A percentile compares a stretch with the other conserved stretches of the same genome.
Conservation (phyloP, 30 jellyfish, hydroid and myxozoan genomes). For the Cassiopea andromeda region DNA sequence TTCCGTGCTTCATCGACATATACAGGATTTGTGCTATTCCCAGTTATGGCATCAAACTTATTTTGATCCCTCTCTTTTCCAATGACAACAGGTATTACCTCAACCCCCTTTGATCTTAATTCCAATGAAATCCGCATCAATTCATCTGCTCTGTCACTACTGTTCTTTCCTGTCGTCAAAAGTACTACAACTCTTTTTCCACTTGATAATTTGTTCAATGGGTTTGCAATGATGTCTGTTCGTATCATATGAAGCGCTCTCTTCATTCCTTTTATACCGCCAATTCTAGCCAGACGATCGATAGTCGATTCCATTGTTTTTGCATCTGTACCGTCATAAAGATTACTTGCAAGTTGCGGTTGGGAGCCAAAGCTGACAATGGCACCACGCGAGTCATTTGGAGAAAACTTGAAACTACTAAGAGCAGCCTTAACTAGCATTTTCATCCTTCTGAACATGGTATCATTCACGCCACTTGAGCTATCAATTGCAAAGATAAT, state of each 20-base stretch:
- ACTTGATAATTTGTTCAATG: not conserved
- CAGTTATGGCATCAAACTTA: constrained; percentile 48
- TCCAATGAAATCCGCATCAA: constrained; percentile 56
- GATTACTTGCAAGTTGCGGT: not conserved
- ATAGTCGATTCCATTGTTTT: not conserved
- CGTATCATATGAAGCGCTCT: constrained; percentile 51
- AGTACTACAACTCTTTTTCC: constrained; percentile 41
- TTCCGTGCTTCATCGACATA: constrained; percentile 45
- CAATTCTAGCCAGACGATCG: constrained; percentile 35
- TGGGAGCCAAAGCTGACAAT: constrained; percentile 45
- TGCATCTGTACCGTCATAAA: not conserved
- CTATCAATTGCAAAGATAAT: constrained; percentile 76
- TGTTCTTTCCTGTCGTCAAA: constrained; percentile 73
- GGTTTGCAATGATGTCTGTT: constrained; percentile 44
- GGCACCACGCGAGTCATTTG: constrained; percentile 35
- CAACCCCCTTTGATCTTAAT: constrained; percentile 66
- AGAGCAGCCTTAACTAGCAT: constrained; percentile 49
- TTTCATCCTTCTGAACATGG: constrained; percentile 49
- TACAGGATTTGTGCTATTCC: constrained; percentile 34
- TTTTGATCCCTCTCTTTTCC: constrained; percentile 57
- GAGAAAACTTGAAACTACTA: constrained; percentile 57
- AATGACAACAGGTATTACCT: constrained; percentile 67
- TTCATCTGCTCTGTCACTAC: constrained; percentile 56
- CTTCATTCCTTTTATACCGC: constrained; percentile 87
- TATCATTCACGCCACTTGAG: constrained; percentile 66